Conservation (phyloP, 2,113 vertebrate species). For the Fregetta grallaria region DNA sequence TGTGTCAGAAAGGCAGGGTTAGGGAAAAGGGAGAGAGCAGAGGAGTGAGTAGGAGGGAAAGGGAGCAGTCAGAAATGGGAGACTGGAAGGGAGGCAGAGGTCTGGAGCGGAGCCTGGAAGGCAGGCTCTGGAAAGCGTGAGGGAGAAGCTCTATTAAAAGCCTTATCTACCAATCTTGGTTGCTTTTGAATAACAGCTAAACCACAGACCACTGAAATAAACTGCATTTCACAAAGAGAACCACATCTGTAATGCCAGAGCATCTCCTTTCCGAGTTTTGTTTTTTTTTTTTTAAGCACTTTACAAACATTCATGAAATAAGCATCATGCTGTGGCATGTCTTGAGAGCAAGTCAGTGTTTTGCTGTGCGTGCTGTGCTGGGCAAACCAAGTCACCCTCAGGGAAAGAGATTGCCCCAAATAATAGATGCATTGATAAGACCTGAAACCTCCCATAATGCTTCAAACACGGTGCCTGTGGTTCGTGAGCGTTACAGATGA, state of each 20-base stretch:
- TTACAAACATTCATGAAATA: conserved; percentile 32
- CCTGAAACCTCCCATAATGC: conserved; percentile 48
- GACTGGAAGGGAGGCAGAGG: background rate
- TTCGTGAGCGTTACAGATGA: background rate
- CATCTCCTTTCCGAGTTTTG: background rate
- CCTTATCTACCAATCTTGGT: conserved; percentile 28
- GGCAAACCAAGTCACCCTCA: conserved; percentile 34
- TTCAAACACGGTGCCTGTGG: background rate
- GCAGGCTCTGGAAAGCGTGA: conserved; percentile 25
- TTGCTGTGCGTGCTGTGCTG: background rate
- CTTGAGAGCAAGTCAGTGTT: conserved; percentile 36
- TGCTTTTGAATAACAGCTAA: conserved; percentile 62
- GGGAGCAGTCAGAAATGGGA: conserved; percentile 7
- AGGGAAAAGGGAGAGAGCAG: background rate
- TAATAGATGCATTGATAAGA: conserved; percentile 57
- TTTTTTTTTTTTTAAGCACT: background rate
- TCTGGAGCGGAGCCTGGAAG: conserved; percentile 46
- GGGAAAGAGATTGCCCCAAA: conserved; percentile 55
- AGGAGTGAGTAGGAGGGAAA: background rate
- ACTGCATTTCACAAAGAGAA: conserved; percentile 46
- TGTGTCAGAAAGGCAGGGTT: background rate
- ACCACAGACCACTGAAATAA: conserved; percentile 57
- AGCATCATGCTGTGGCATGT: conserved; percentile 47
- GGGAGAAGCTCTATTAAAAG: conserved; percentile 43
- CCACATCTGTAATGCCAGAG: conserved; percentile 53